Evolutionary conservation across 2,113 vertebrate genomes (phyloP), one percentile per base, ranked within the genome.

Genomic region (Paradoxurus hermaphroditus): DNA sequence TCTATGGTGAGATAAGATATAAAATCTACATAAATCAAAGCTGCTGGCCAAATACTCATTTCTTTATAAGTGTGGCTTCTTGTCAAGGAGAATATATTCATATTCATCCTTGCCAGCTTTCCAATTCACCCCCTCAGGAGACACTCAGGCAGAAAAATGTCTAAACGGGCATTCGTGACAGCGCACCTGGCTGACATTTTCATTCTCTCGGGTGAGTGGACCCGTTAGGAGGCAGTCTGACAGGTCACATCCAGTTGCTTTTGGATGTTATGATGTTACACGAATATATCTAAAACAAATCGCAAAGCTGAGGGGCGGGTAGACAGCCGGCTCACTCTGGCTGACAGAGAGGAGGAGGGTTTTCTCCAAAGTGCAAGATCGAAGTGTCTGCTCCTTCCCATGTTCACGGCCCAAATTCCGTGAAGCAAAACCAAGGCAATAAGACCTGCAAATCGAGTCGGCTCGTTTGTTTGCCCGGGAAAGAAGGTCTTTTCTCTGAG

Each of bases 1-100:
- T 67, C 67, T 62, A 41, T n/a, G 70, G 49, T 56, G 70, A 97
- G 94, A 79, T 75, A 94, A 91, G 78, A 93, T 46, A 41, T 49
- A 68, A 96, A 79, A 79, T 68, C 83, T 91, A 91, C 31, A 91
- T 13, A 95, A 90, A 65, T 84, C 90, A 56, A 65, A 51, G 63
- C 85, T 86, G 78, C 46, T 36, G 81, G 49, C 67, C 29, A 89
- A 92, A 86, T n/a, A 62, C 12, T 68, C 39, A 16, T 29, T 36
- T 81, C 93, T 92, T 70, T 86, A 31, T 31, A 75, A 72, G 70
- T 51, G 79, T 67, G 90, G 87, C 34, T 67, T 90, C 59, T 41
- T 90, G 79, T 86, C 91, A 92, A 46, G 62, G 51, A 72, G 31
- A 67, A 12, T 51, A 73, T 44, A 34, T 51, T 72, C 67, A 53